Base-by-base conservation (phyloP, 2,888 invertebrate species). In the Pemphredon lugubris region DNA sequence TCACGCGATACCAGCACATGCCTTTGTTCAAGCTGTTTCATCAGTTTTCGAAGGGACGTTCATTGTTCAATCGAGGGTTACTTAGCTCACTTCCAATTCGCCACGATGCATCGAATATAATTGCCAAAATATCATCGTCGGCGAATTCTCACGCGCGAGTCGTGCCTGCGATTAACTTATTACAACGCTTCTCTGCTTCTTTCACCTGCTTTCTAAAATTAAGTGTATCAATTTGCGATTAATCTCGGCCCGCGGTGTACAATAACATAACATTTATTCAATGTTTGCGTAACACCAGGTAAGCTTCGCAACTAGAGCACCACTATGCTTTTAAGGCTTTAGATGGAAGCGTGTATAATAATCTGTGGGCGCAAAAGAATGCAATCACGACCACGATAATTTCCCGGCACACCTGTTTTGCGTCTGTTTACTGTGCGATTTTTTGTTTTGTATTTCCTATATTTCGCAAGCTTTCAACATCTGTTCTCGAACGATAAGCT, bases 291-390 rank as follows among this genome's bases (percentile, higher is more conserved):
- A 77, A 71, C 77, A 74, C 74, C 66, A 80, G 58, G 65, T 73
- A 83, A 82, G 82, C 82, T 74, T 79, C 66, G 63, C 79, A 82
- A 75, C 73, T 82, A 83, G 70, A 79, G 74, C 75, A 66, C 79
- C 76, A 78, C 78, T 80, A 84, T 70, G 76, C 82, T 53, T 23
- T 66, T 71, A 65, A 87, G 84, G 87, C 82, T 84, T 58, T 84
- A 85, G 84, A 84, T 87, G 87, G 86, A 88, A 88, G 86, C 88
- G 85, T 84, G 70, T 82, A 66, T 77, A 61, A 70, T 55, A 55
- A 73, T 55, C 48, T 51, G 37, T 51, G 40, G 37, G 53, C 9
- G 37, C 45, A 14, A 50, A 69, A 54, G 50, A 44, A 61, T 58
- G 58, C 60, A 20, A 37, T 60, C 32, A 13, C 23, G 32, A 21